Conservation (phyloP, 2,797 vertebrate species). For the Aratinga solstitialis region DNA sequence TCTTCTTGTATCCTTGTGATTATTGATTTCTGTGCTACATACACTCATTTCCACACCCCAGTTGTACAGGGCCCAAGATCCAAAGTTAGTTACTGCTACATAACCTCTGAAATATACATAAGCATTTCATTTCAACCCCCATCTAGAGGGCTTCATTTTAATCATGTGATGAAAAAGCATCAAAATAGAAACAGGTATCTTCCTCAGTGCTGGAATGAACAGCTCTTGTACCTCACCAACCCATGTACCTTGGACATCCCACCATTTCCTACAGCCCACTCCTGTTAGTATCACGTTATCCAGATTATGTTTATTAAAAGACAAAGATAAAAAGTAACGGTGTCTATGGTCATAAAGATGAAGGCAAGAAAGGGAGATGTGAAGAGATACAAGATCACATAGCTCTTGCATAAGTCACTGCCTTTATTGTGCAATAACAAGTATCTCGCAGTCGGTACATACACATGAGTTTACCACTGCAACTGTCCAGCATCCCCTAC, state of each 20-base stretch:
- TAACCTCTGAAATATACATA: neutral
- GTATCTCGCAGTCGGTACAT: fast-evolving
- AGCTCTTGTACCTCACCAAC: neutral
- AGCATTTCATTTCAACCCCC: neutral
- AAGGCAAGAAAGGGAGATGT: neutral
- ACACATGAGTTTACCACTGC: neutral
- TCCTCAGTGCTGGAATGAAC: neutral
- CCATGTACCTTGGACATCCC: neutral
- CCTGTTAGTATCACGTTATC: neutral
- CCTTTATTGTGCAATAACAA: neutral
- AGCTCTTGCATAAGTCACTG: neutral
- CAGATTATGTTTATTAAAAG: neutral
- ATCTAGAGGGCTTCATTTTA: neutral
- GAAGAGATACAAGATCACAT: neutral
- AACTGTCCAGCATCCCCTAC: neutral
- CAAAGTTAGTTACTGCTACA: neutral
- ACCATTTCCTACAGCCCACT: neutral
- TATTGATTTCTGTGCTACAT: neutral
- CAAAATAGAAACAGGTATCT: neutral
- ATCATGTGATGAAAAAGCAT: neutral
- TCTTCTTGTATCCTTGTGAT: neutral
- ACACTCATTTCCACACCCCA: neutral
- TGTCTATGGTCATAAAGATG: neutral
- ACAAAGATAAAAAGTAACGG: neutral
- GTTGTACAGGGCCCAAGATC: neutral